These are phyloP conservation scores for Belonocnema kinseyi DNA, from an alignment of 1,140 invertebrate species.

Conservation along the genomic window DNA sequence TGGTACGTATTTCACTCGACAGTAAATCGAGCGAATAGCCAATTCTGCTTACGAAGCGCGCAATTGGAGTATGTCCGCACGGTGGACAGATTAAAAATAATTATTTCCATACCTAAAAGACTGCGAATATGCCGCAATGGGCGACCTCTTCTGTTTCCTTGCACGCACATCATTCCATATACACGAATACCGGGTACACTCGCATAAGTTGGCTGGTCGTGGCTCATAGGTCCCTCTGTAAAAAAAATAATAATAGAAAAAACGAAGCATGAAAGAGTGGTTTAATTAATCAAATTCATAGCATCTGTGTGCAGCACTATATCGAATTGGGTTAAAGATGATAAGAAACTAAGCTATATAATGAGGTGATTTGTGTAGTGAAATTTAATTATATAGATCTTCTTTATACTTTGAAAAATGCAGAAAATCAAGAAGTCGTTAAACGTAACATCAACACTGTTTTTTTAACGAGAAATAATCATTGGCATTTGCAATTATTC, in stretches of 20 bases:
- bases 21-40: too few relatives aligned
- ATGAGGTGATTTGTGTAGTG: slow-evolving; percentile 10
- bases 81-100: too few relatives aligned
- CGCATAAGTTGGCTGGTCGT: slow-evolving; percentile 94
- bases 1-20: too few relatives aligned
- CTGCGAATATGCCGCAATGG: slow-evolving; percentile 74
- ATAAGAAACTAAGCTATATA: not conserved
- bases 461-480: not conserved
- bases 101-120: slow-evolving; percentile 63
- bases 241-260: slow-evolving; percentile 33
- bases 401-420: not conserved
- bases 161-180: slow-evolving; percentile 95
- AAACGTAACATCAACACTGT: not conserved
- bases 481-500: slow-evolving; percentile 6
- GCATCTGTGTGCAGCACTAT: not conserved
- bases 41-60: too few relatives aligned
- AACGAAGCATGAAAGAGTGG: not conserved
- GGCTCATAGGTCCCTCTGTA: slow-evolving; percentile 92
- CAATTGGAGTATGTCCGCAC: too few relatives aligned
- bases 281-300: too few relatives aligned
- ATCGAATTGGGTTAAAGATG: not conserved
- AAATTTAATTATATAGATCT: slow-evolving; percentile 19
- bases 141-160: slow-evolving; percentile 74
- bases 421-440: slow-evolving; percentile 1
- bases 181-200: slow-evolving; percentile 94